Percentiles rank a stretch among this genome's conserved stretches.
These are phyloP conservation scores for Platycheirus albimanus DNA, from an alignment of 2,888 invertebrate genomes.

Conservation along the genomic window DNA sequence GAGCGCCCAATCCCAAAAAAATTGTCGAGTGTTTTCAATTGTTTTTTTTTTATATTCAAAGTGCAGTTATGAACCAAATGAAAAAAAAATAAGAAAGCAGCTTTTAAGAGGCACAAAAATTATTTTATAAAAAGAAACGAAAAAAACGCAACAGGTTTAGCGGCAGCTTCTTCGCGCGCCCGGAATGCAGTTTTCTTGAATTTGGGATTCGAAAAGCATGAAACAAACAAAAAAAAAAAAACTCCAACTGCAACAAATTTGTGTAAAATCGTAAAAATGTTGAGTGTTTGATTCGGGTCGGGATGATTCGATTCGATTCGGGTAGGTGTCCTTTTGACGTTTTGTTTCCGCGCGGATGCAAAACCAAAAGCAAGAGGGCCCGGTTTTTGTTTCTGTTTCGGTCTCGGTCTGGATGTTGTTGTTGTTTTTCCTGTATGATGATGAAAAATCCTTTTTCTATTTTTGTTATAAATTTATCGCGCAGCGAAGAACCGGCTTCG, in stretches of 20 bases:
- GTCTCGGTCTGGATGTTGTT: constrained; percentile 38
- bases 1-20: constrained; percentile 3
- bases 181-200: constrained; percentile 65
- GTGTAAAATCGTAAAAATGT: not conserved
- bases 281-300: no score
- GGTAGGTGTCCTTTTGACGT: constrained; percentile 64
- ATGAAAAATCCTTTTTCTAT: constrained; percentile 39
- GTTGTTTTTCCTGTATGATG: constrained; percentile 18
- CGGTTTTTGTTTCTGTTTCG: no score
- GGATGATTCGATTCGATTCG: no score
- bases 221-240: not conserved
- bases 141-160: constrained; percentile 71
- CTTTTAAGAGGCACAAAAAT: not conserved
- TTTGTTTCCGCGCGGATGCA: constrained; percentile 44
- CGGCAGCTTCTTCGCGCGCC: constrained; percentile 53
- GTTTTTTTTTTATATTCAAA: no score
- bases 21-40: constrained; percentile 17
- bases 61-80: not conserved
- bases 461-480: not conserved
- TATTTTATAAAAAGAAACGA: constrained; percentile 7
- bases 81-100: constrained; percentile 2
- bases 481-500: constrained; percentile 36
- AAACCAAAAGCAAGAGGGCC: constrained; percentile 15
- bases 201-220: no score
- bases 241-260: constrained; percentile 25